These are phyloP conservation scores for Augiades crinisus DNA, from an alignment of 2,888 invertebrate genomes.

Conservation along the genomic window DNA sequence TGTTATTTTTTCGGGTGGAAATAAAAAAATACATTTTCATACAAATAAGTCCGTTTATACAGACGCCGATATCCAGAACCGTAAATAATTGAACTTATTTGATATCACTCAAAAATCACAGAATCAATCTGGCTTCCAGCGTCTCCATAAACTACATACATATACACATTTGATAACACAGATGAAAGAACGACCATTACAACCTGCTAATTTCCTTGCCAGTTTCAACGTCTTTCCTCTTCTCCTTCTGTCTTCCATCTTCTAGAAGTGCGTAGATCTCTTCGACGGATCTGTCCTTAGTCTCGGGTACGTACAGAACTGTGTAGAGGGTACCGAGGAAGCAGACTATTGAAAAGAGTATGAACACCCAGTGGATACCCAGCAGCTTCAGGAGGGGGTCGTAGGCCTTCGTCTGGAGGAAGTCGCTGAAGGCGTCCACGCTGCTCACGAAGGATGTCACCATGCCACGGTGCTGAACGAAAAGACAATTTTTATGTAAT, in stretches of 20 bases:
- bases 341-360: slow-evolving; percentile 67
- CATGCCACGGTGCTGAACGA: slow-evolving; percentile 67
- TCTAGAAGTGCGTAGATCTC: slow-evolving; percentile 67
- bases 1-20: neutral
- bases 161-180: neutral
- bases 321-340: slow-evolving; percentile 70
- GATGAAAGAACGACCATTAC: slow-evolving; percentile 36
- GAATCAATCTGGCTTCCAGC: too few relatives aligned
- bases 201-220: slow-evolving; percentile 63
- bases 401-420: slow-evolving; percentile 71
- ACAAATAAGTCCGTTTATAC: too few relatives aligned
- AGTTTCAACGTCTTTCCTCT: slow-evolving; percentile 58
- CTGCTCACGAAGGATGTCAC: slow-evolving; percentile 72
- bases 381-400: slow-evolving; percentile 68
- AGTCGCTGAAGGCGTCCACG: slow-evolving; percentile 68
- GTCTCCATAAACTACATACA: too few relatives aligned
- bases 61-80: neutral
- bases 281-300: slow-evolving; percentile 64
- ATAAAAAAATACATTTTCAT: too few relatives aligned
- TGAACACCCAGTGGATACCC: slow-evolving; percentile 76
- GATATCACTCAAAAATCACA: too few relatives aligned
- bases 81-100: too few relatives aligned
- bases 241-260: slow-evolving; percentile 61
- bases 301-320: slow-evolving; percentile 70
- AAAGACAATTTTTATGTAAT: too few relatives aligned